Evolutionary conservation across 1,140 invertebrate genomes (phyloP).

Genomic region (Goniozus legneri): DNA sequence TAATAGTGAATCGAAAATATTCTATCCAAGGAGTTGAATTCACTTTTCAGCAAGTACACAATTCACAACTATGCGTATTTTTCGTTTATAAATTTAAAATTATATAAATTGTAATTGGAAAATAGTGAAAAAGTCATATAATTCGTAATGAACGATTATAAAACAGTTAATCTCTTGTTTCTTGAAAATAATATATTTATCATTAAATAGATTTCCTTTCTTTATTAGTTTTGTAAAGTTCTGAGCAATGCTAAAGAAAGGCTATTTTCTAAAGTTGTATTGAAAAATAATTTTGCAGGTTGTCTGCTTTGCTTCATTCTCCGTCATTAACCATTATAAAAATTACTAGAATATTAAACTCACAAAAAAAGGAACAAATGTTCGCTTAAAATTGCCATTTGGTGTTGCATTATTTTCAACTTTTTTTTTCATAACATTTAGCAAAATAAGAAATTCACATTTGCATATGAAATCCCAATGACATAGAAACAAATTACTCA

Average conservation of each 20-base stretch:
- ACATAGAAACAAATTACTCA: not conserved
- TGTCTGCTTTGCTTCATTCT: slow-evolving; percentile 22
- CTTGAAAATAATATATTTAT: too few relatives aligned
- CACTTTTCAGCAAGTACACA: too few relatives aligned
- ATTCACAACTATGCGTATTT: too few relatives aligned
- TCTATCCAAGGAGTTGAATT: too few relatives aligned
- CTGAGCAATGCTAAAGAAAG: slow-evolving; percentile 1
- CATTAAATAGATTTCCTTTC: too few relatives aligned
- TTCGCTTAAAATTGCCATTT: slow-evolving; percentile 16
- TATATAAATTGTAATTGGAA: too few relatives aligned
- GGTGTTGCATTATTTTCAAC: slow-evolving; percentile 5
- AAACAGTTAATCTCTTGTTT: too few relatives aligned
- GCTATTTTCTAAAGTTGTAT: slow-evolving; percentile 34
- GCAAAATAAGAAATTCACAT: slow-evolving; percentile 1
- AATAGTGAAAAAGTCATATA: too few relatives aligned
- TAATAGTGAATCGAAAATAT: too few relatives aligned
- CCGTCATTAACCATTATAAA: slow-evolving; percentile 20
- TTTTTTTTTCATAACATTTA: slow-evolving; percentile 10
- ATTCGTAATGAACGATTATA: too few relatives aligned
- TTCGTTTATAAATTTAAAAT: too few relatives aligned
- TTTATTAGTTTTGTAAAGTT: not conserved
- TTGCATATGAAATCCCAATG: slow-evolving; percentile 4
- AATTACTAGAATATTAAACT: slow-evolving; percentile 17
- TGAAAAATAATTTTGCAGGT: slow-evolving; percentile 38
- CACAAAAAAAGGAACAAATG: slow-evolving; percentile 26